phyloP scores from a whole-genome alignment of 2,888 invertebrate genomes.

The Electrophaes corylata region DNA sequence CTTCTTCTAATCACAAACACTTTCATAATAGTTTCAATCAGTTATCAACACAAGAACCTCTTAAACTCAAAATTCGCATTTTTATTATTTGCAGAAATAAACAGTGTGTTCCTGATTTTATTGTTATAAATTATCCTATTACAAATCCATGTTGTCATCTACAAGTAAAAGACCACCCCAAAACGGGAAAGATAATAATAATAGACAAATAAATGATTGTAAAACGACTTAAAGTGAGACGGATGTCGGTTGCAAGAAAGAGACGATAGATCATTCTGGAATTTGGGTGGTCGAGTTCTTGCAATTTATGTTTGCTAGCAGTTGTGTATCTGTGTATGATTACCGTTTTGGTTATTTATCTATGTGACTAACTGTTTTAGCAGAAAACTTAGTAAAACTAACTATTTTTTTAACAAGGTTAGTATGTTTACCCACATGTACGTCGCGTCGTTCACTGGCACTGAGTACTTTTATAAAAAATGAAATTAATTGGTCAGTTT shows the following conservation, averaged over 20 bases:
- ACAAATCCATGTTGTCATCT: neutral
- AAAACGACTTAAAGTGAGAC: constrained; percentile 50
- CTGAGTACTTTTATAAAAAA: no score
- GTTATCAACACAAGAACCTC: no score
- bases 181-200: constrained; percentile 67
- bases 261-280: constrained; percentile 48
- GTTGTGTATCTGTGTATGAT: neutral
- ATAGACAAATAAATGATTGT: constrained; percentile 68
- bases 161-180: constrained; percentile 68
- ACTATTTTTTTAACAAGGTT: no score
- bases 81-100: neutral
- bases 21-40: no score
- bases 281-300: constrained; percentile 76
- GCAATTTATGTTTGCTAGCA: constrained; percentile 68
- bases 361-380: no score
- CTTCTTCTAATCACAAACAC: no score
- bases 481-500: no score
- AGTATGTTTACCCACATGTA: no score
- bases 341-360: neutral
- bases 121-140: neutral
- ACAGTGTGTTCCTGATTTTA: no score
- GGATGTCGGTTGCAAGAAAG: constrained; percentile 32
- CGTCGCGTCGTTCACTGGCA: no score
- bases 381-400: no score
- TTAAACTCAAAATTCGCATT: no score